Conservation (phyloP, 2,888 invertebrate species). For the Noctua comes region DNA sequence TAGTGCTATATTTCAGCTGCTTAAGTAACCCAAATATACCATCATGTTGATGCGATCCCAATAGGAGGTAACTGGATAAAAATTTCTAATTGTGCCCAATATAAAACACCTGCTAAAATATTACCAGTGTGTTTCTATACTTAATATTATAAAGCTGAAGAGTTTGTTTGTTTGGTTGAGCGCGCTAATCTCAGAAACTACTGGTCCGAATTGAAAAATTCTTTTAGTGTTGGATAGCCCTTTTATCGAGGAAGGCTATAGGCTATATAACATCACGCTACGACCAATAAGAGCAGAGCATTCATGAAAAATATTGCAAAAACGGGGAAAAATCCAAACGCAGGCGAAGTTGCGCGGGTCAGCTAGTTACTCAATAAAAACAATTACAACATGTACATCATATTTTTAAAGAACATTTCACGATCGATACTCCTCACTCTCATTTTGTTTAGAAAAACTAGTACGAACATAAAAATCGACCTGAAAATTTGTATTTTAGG, state of each 20-base stretch:
- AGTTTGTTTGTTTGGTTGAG: too few species aligned
- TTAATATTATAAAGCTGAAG: too few species aligned
- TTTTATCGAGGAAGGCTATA: too few species aligned
- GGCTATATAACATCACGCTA: too few species aligned
- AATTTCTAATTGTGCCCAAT: neutral
- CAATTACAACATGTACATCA: neutral
- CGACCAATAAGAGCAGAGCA: too few species aligned
- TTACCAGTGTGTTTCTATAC: neutral
- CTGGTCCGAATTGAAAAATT: too few species aligned
- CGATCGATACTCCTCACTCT: conserved; percentile 36
- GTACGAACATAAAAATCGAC: conserved; percentile 47
- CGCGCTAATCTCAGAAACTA: too few species aligned
- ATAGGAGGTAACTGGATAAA: neutral
- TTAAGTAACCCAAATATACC: neutral
- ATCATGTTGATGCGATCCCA: neutral
- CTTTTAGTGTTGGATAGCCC: too few species aligned
- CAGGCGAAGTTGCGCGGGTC: too few species aligned
- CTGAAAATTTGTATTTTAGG: conserved; percentile 50
- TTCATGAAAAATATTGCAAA: too few species aligned
- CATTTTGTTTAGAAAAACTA: conserved; percentile 50
- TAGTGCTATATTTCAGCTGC: neutral
- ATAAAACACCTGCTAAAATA: neutral
- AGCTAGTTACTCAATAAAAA: neutral
- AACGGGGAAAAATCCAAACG: too few species aligned
- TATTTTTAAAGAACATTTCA: conserved; percentile 25